A percentile compares a stretch with the other conserved stretches of the same genome.
phyloP scores from a whole-genome alignment of 2,888 invertebrate genomes.

The Campoplex capitator region DNA sequence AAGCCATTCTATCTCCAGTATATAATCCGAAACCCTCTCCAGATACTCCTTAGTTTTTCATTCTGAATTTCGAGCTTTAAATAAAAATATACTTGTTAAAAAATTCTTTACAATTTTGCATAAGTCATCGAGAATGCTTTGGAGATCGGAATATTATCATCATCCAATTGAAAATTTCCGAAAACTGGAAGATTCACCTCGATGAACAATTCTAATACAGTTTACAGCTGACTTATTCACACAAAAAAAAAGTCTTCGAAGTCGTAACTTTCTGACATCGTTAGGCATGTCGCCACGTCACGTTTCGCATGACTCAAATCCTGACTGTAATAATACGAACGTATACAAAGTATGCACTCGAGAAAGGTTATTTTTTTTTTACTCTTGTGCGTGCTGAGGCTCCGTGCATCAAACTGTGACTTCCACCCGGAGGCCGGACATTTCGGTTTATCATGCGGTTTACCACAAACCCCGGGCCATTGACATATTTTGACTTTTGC shows the following conservation, averaged over 20 bases:
- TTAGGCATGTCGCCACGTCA: constrained; percentile 82
- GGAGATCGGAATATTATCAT: too few relatives aligned
- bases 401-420: constrained; percentile 60
- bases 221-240: not conserved
- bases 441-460: constrained; percentile 76
- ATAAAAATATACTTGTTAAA: too few relatives aligned
- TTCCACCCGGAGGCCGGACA: constrained; percentile 60
- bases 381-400: constrained; percentile 40
- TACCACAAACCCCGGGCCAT: constrained; percentile 79
- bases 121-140: too few relatives aligned
- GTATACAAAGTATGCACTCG: constrained; percentile 32
- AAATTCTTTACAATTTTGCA: too few relatives aligned
- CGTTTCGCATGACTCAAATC: constrained; percentile 77
- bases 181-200: too few relatives aligned
- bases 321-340: constrained; percentile 4
- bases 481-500: constrained; percentile 82
- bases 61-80: not conserved
- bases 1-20: constrained; percentile 62
- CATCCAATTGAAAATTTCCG: too few relatives aligned
- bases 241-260: not conserved
- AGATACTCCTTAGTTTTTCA: not conserved
- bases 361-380: constrained; percentile 20
- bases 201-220: not conserved
- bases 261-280: constrained; percentile 31
- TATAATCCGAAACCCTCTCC: not conserved